Conservation (phyloP, 2,113 vertebrate species). For the Benitochromis conjunctus region DNA sequence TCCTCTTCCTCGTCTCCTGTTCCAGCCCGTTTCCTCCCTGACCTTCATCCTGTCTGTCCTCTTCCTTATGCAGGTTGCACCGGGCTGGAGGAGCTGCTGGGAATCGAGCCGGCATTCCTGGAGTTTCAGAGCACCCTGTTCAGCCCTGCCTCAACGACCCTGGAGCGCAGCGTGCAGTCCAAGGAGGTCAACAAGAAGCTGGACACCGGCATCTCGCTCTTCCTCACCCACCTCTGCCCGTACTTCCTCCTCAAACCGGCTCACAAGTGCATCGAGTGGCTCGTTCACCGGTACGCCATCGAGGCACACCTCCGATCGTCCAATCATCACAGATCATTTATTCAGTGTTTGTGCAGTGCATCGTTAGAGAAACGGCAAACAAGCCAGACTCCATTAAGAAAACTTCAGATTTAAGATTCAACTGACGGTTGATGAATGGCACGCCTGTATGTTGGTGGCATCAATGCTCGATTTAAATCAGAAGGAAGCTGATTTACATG, state of each 20-base stretch:
- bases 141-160: constrained; percentile 78
- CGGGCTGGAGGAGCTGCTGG: constrained; percentile 90
- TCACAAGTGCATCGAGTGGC: constrained; percentile 97
- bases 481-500: not conserved
- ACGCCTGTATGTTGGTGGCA: not conserved
- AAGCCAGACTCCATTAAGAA: not conserved
- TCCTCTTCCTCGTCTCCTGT: constrained; percentile 39
- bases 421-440: not conserved
- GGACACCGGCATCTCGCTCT: constrained; percentile 82
- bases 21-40: not conserved
- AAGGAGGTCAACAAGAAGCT: constrained; percentile 87
- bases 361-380: not conserved
- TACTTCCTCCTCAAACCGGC: constrained; percentile 95
- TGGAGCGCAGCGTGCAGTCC: constrained; percentile 91
- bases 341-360: not conserved
- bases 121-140: constrained; percentile 87
- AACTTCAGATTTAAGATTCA: not conserved
- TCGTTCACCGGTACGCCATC: constrained; percentile 85
- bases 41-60: not conserved
- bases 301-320: not conserved
- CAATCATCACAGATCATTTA: not conserved
- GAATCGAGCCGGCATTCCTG: constrained; percentile 84
- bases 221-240: constrained; percentile 87
- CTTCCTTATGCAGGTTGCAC: constrained; percentile 80
- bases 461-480: not conserved